Conservation (phyloP, 2,113 vertebrate species). For the Phyllostomus hastatus region DNA sequence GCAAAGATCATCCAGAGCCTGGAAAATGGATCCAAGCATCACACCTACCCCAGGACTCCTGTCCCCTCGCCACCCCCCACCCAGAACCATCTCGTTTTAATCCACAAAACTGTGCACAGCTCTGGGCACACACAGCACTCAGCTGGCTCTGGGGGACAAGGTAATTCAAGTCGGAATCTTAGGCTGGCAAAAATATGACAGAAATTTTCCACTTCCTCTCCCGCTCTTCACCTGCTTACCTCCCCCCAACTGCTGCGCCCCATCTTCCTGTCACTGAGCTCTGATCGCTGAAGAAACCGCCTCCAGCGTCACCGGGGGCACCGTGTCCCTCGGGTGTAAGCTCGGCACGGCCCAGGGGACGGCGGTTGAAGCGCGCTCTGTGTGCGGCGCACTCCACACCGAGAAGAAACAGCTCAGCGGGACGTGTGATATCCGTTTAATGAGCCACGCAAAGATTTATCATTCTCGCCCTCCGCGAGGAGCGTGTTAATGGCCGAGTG, state of each 20-base stretch:
- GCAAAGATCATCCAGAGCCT: background rate
- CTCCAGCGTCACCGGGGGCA: background rate
- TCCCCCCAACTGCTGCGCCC: background rate
- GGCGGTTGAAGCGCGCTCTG: background rate
- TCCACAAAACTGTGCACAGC: background rate
- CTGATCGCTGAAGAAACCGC: background rate
- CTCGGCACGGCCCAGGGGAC: background rate
- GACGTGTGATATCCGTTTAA: background rate
- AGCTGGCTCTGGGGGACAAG: no score
- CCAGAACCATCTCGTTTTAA: background rate
- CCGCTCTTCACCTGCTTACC: background rate
- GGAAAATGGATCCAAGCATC: no score
- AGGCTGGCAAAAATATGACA: background rate
- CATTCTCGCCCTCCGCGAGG: background rate
- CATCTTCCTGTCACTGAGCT: background rate
- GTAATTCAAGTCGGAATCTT: background rate
- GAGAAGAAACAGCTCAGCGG: background rate
- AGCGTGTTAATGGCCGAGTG: background rate
- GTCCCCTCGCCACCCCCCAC: no score
- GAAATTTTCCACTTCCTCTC: background rate
- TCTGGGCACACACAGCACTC: background rate
- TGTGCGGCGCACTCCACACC: background rate
- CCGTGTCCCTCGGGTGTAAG: background rate
- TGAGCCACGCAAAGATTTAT: background rate
- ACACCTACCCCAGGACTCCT: background rate